phyloP scores from a whole-genome alignment of 2,113 vertebrate genomes.

The Labeo rohita region DNA sequence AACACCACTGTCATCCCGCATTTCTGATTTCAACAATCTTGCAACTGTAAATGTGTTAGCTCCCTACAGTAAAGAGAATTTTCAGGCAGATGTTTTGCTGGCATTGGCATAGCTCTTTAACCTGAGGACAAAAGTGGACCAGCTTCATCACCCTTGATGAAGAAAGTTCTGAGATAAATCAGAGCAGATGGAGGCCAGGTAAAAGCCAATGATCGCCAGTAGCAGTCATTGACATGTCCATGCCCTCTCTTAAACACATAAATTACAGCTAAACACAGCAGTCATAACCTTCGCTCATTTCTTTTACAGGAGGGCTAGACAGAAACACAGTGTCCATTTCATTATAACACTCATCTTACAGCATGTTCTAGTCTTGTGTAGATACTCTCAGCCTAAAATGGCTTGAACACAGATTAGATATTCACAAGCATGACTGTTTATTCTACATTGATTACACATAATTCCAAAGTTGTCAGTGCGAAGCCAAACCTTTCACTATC shows the following conservation, averaged over 20 bases:
- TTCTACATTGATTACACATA: background rate
- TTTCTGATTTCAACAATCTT: background rate
- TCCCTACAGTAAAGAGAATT: background rate
- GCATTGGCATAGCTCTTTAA: conserved; percentile 25
- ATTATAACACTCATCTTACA: background rate
- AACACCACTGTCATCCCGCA: background rate
- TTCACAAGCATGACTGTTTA: background rate
- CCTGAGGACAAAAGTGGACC: conserved; percentile 33
- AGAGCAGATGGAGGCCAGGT: conserved; percentile 50
- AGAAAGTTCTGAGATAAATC: conserved; percentile 50
- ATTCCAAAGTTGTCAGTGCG: background rate
- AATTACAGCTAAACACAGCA: conserved; percentile 39
- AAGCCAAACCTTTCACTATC: background rate
- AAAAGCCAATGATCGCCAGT: conserved; percentile 55
- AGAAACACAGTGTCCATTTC: background rate
- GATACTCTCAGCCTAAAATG: background rate
- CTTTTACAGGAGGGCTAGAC: conserved; percentile 34
- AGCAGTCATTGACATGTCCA: conserved; percentile 47
- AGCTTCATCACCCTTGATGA: conserved; percentile 40
- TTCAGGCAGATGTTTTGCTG: conserved; percentile 41
- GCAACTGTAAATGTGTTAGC: background rate
- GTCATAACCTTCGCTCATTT: conserved; percentile 38
- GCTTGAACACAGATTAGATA: background rate
- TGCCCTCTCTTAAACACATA: conserved; percentile 20
- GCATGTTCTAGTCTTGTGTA: background rate